phyloP scores from a whole-genome alignment of 2,797 vertebrate species.

The Gymnocypris eckloni region DNA sequence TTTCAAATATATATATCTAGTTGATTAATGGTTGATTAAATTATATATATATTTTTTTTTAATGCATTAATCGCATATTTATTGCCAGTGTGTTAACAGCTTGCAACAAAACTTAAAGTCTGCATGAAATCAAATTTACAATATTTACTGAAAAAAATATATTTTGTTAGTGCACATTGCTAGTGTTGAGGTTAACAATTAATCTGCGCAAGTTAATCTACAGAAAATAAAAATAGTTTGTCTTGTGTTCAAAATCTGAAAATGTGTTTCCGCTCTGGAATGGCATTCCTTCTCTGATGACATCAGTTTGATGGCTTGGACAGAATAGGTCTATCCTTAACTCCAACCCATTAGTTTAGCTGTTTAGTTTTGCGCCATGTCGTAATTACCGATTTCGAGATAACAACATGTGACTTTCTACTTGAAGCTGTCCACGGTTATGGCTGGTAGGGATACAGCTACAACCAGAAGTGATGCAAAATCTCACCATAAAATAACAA shows the following conservation, averaged over 20 bases:
- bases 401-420: not conserved
- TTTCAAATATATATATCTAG: not conserved
- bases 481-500: not conserved
- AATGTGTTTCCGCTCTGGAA: not conserved
- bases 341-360: not conserved
- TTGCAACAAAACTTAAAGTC: too few relatives aligned
- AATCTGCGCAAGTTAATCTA: too few relatives aligned
- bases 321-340: not conserved
- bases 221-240: too few relatives aligned
- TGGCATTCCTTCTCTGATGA: not conserved
- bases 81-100: too few relatives aligned
- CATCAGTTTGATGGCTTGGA: not conserved
- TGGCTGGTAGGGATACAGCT: not conserved
- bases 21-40: too few relatives aligned
- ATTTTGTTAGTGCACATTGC: too few relatives aligned
- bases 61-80: too few relatives aligned
- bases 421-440: not conserved
- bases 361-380: not conserved
- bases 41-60: too few relatives aligned
- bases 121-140: too few relatives aligned
- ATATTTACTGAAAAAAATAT: too few relatives aligned
- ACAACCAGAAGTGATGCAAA: not conserved
- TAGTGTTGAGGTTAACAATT: too few relatives aligned
- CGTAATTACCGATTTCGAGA: not conserved
- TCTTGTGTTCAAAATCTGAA: too few relatives aligned